Evolutionary conservation across 2,888 invertebrate genomes (phyloP).

Genomic region (Octonoba sinensis): DNA sequence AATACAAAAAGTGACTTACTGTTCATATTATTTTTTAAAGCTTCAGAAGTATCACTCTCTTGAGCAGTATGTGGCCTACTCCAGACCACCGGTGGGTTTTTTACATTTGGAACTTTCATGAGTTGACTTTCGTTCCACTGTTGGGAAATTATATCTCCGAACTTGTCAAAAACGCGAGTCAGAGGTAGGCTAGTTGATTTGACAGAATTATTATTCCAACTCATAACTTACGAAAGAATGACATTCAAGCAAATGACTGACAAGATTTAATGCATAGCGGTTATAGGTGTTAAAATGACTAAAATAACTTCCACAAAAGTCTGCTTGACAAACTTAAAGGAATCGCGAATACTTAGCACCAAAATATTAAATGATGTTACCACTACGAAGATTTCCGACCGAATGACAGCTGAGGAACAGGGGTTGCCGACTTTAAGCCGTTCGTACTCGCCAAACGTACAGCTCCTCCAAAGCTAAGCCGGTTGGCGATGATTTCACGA

Average conservation of each 20-base stretch:
- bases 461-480: constrained; percentile 1
- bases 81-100: constrained; percentile 57
- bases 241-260: constrained; percentile 26
- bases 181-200: constrained; percentile 59
- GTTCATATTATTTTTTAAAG: constrained; percentile 58
- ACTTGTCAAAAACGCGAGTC: constrained; percentile 56
- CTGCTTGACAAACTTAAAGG: constrained; percentile 16
- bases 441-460: constrained; percentile 27
- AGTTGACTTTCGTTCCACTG: constrained; percentile 48
- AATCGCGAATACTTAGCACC: constrained; percentile 24
- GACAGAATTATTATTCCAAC: constrained; percentile 38
- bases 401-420: constrained; percentile 61
- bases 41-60: constrained; percentile 47
- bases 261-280: constrained; percentile 23
- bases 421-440: constrained; percentile 54
- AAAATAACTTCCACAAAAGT: constrained; percentile 18
- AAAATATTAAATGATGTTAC: background rate
- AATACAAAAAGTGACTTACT: constrained; percentile 33
- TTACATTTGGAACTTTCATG: constrained; percentile 51
- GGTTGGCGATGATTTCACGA: background rate
- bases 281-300: no score
- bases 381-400: constrained; percentile 23
- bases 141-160: constrained; percentile 43
- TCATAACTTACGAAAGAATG: constrained; percentile 46
- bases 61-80: constrained; percentile 39